phyloP scores from a whole-genome alignment of 2,888 invertebrate genomes.

The Zeuzera pyrina region DNA sequence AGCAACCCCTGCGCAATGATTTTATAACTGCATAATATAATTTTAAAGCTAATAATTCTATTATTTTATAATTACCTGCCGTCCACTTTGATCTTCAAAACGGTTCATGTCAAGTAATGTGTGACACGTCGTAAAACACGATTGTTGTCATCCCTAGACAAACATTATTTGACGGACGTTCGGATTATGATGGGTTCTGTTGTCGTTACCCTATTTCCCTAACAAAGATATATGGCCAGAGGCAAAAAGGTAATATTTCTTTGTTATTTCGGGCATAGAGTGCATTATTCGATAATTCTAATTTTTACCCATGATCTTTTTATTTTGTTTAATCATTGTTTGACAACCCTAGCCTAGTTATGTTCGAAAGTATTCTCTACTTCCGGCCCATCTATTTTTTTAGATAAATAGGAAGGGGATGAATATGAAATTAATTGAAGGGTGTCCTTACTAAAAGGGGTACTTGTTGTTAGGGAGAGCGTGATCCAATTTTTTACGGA shows the following conservation, averaged over 20 bases:
- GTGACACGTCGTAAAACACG: constrained; percentile 40
- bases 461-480: constrained; percentile 34
- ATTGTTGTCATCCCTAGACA: constrained; percentile 42
- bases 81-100: constrained; percentile 13
- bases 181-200: constrained; percentile 43
- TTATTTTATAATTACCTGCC: constrained; percentile 13
- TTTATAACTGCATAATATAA: constrained; percentile 1
- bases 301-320: too few species aligned
- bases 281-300: constrained; percentile 17
- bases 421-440: constrained; percentile 66
- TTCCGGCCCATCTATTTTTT: constrained; percentile 54
- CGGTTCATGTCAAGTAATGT: constrained; percentile 51
- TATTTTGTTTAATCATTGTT: too few species aligned
- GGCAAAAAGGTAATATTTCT: background rate
- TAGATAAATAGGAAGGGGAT: constrained; percentile 37
- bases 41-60: constrained; percentile 13
- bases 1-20: too few species aligned
- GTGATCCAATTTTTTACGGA: constrained; percentile 36
- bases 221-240: background rate
- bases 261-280: constrained; percentile 11
- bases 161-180: constrained; percentile 30
- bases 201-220: constrained; percentile 21
- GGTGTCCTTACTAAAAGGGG: constrained; percentile 41
- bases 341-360: constrained; percentile 34
- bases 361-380: constrained; percentile 35